phyloP scores from a whole-genome alignment of 2,113 vertebrate genomes.

The Calcarius ornatus region DNA sequence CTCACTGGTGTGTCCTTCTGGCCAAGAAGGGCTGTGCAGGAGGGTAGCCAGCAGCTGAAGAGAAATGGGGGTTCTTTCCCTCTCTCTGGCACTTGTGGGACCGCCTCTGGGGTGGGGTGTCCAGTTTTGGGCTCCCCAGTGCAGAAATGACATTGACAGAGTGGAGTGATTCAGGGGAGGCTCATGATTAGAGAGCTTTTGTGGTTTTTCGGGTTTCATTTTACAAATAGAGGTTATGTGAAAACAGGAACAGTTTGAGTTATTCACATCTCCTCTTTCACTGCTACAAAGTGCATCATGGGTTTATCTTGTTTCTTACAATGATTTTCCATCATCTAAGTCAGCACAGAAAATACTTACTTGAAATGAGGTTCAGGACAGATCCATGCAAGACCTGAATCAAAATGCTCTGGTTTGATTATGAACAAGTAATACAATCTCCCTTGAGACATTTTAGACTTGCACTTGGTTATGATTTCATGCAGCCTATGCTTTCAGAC shows the following conservation, averaged over 20 bases:
- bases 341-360: background rate
- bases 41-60: background rate
- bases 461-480: background rate
- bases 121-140: background rate
- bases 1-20: background rate
- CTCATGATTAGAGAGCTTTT: background rate
- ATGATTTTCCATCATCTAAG: background rate
- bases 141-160: background rate
- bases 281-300: background rate
- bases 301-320: background rate
- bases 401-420: background rate
- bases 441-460: background rate
- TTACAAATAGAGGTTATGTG: background rate
- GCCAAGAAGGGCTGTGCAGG: background rate
- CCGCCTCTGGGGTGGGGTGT: background rate
- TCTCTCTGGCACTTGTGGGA: accelerated
- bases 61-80: background rate
- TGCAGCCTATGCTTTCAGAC: background rate
- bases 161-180: background rate
- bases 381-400: background rate
- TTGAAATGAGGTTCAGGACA: background rate
- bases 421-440: background rate
- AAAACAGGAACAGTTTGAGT: background rate
- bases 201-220: background rate
- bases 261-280: background rate